A percentile compares a stretch with the other conserved stretches of the same genome.
Evolutionary conservation across 2,888 invertebrate genomes (phyloP).

Genomic region (Heliconius ismenius): DNA sequence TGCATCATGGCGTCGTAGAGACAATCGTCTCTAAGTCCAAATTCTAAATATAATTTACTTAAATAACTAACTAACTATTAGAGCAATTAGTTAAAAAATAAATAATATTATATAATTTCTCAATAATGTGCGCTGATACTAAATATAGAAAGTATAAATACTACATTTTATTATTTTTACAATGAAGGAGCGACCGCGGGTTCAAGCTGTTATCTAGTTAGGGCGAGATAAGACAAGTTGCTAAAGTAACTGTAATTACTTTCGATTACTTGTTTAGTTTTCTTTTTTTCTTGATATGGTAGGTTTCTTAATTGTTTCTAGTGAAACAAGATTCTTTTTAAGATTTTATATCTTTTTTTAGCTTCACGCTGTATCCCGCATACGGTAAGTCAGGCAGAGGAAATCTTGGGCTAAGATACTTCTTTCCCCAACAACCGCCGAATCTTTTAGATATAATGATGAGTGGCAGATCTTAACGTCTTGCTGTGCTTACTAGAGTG

Average conservation of each 20-base stretch:
- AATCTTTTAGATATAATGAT: too few relatives aligned
- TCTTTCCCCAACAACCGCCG: too few relatives aligned
- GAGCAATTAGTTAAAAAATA: too few relatives aligned
- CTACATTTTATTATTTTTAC: slow-evolving; percentile 42
- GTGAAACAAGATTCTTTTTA: background rate
- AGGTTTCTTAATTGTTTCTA: background rate
- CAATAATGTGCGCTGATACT: slow-evolving; percentile 25
- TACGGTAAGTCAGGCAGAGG: background rate
- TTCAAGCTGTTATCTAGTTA: slow-evolving; percentile 37
- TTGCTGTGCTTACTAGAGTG: too few relatives aligned
- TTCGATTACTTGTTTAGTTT: slow-evolving; percentile 19
- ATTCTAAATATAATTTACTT: too few relatives aligned
- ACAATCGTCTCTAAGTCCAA: too few relatives aligned
- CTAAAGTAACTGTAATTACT: slow-evolving; percentile 18
- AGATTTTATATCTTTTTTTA: background rate
- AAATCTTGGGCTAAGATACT: background rate
- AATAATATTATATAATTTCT: background rate
- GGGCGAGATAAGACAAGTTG: slow-evolving; percentile 34
- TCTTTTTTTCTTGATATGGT: slow-evolving; percentile 12
- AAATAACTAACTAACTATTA: too few relatives aligned
- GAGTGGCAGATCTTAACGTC: too few relatives aligned
- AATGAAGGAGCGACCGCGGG: slow-evolving; percentile 37
- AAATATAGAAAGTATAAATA: slow-evolving; percentile 38
- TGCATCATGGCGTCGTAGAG: too few relatives aligned
- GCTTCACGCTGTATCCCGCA: background rate